A percentile compares a stretch with the other conserved stretches of the same genome.
These are phyloP conservation scores for Pangasius djambal DNA, from an alignment of 2,797 vertebrate genomes.

Conservation along the genomic window DNA sequence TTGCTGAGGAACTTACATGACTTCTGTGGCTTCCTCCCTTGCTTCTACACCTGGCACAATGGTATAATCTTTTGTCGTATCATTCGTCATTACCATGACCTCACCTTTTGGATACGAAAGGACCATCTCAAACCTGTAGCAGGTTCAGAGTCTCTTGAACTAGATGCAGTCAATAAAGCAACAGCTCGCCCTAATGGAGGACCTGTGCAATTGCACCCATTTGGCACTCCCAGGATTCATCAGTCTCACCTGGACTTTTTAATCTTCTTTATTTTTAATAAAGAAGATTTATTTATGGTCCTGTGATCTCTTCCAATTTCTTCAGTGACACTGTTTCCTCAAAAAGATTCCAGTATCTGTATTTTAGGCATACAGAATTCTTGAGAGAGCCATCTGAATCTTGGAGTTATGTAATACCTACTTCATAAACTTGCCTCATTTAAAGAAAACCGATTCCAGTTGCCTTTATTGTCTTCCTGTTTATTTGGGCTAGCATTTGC, in stretches of 20 bases:
- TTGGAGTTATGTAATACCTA: background rate
- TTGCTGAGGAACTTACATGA: background rate
- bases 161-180: slow-evolving; percentile 64
- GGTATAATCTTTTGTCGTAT: background rate
- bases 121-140: slow-evolving; percentile 40
- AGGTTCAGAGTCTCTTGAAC: slow-evolving; percentile 50
- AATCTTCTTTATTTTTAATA: background rate
- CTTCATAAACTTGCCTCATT: background rate
- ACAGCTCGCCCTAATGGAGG: slow-evolving; percentile 69
- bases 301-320: background rate
- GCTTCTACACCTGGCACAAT: background rate
- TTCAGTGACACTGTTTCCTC: background rate
- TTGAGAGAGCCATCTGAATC: background rate
- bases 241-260: background rate
- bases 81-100: slow-evolving; percentile 2
- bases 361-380: background rate
- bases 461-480: background rate
- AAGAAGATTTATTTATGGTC: background rate
- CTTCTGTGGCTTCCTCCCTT: background rate
- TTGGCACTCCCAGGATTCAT: slow-evolving; percentile 3
- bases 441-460: background rate
- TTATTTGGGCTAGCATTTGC: background rate
- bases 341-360: background rate
- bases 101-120: slow-evolving; percentile 25
- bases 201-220: slow-evolving; percentile 54